These are phyloP conservation scores for Enoplosus armatus DNA, from an alignment of 2,797 vertebrate genomes.

Conservation along the genomic window DNA sequence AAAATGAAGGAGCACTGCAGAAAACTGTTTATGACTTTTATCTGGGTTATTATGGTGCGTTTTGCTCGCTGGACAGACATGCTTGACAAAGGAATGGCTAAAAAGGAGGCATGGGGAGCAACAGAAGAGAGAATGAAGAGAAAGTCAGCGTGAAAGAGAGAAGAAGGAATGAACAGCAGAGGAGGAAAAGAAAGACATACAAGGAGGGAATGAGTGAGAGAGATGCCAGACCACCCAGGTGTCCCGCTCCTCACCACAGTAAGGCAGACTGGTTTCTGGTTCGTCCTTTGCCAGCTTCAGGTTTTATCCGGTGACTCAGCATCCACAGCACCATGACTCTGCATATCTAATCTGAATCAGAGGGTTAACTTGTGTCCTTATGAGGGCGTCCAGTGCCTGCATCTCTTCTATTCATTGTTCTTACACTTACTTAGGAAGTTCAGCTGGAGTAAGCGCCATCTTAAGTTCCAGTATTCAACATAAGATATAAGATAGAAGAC, in stretches of 20 bases:
- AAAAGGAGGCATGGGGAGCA: background rate
- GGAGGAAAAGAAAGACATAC: slow-evolving; percentile 52
- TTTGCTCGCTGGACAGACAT: slow-evolving; percentile 76
- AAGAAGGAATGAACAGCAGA: slow-evolving; percentile 17
- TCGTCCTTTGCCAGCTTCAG: slow-evolving; percentile 39
- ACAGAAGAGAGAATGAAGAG: slow-evolving; percentile 59
- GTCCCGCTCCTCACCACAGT: slow-evolving; percentile 61
- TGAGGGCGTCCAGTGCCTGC: background rate
- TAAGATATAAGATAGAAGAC: background rate
- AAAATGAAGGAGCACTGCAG: slow-evolving; percentile 51
- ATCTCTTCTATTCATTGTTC: background rate
- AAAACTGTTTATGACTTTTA: slow-evolving; percentile 90
- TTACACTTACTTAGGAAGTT: background rate
- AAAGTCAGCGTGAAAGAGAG: slow-evolving; percentile 39
- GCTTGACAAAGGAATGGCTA: background rate
- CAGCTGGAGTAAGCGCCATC: background rate
- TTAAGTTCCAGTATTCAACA: background rate
- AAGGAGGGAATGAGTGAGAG: slow-evolving; percentile 61
- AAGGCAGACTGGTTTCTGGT: slow-evolving; percentile 63
- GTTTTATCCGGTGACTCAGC: slow-evolving; percentile 53
- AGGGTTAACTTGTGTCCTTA: background rate
- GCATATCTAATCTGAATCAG: slow-evolving; percentile 4
- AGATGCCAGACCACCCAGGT: slow-evolving; percentile 91
- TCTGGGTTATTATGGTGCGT: slow-evolving; percentile 86
- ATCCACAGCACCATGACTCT: slow-evolving; percentile 24